These are phyloP conservation scores for Cordilura impudica DNA, from an alignment of 2,888 invertebrate genomes.

Conservation along the genomic window DNA sequence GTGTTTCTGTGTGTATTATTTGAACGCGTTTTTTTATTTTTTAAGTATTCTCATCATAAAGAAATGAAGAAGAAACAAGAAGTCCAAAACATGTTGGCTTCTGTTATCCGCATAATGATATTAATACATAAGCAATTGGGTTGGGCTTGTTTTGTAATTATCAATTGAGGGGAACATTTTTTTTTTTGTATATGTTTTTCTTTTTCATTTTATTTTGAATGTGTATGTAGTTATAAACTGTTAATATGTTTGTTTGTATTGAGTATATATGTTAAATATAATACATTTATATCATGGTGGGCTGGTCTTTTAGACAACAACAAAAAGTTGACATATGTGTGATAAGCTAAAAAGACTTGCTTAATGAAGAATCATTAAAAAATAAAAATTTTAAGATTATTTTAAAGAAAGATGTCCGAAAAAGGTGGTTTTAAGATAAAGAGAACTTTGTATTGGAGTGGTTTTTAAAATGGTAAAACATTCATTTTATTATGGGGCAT, in stretches of 20 bases:
- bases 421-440: too few relatives aligned
- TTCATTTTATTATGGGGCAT: too few relatives aligned
- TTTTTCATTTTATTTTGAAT: too few relatives aligned
- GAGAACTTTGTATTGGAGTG: too few relatives aligned
- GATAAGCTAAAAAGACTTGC: conserved; percentile 37
- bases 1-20: conserved; percentile 32
- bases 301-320: conserved; percentile 55
- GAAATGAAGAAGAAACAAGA: conserved; percentile 19
- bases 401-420: background rate
- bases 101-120: conserved; percentile 54
- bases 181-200: conserved; percentile 19
- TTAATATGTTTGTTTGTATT: background rate
- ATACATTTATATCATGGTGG: conserved; percentile 45
- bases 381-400: background rate
- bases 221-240: background rate
- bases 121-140: conserved; percentile 59
- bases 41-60: conserved; percentile 38
- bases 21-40: conserved; percentile 26
- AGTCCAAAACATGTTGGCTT: conserved; percentile 45
- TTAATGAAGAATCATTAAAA: conserved; percentile 27
- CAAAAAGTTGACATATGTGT: conserved; percentile 49
- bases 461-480: too few relatives aligned
- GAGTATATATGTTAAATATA: conserved; percentile 22
- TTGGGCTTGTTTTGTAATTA: conserved; percentile 60
- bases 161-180: conserved; percentile 56